These are phyloP conservation scores for Lordiphosa collinella DNA, from an alignment of 1,140 invertebrate species.

Conservation along the genomic window DNA sequence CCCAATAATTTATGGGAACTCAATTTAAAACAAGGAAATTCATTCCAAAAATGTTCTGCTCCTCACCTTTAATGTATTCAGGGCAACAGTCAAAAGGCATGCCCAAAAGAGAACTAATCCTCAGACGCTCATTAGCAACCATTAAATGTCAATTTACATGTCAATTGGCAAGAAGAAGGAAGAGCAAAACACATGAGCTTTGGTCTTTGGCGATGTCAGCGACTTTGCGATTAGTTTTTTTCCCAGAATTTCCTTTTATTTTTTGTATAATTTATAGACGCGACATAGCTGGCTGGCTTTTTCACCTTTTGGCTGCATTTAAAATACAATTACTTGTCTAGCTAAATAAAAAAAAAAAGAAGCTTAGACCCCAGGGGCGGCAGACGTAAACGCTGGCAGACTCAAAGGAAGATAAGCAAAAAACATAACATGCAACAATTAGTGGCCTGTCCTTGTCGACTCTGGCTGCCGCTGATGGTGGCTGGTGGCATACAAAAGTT, in stretches of 20 bases:
- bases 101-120: slow-evolving; percentile 50
- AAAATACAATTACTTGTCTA: slow-evolving; percentile 69
- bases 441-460: slow-evolving; percentile 42
- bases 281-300: slow-evolving; percentile 47
- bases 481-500: slow-evolving; percentile 59
- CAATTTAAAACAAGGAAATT: background rate
- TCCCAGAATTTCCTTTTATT: slow-evolving; percentile 23
- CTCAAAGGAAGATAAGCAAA: slow-evolving; percentile 61
- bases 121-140: slow-evolving; percentile 75
- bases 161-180: slow-evolving; percentile 59
- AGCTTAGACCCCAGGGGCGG: background rate
- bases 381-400: slow-evolving; percentile 1
- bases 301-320: slow-evolving; percentile 66
- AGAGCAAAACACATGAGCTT: slow-evolving; percentile 51
- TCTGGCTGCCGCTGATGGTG: slow-evolving; percentile 14
- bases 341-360: background rate
- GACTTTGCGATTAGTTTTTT: slow-evolving; percentile 51
- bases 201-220: slow-evolving; percentile 64
- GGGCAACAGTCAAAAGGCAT: slow-evolving; percentile 20
- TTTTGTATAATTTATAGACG: slow-evolving; percentile 74
- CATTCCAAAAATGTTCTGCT: slow-evolving; percentile 3
- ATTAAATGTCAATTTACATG: slow-evolving; percentile 79
- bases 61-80: slow-evolving; percentile 21
- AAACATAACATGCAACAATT: slow-evolving; percentile 77
- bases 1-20: slow-evolving; percentile 65